phyloP scores from a whole-genome alignment of 2,888 invertebrate genomes.

The Druceiella hillmani region DNA sequence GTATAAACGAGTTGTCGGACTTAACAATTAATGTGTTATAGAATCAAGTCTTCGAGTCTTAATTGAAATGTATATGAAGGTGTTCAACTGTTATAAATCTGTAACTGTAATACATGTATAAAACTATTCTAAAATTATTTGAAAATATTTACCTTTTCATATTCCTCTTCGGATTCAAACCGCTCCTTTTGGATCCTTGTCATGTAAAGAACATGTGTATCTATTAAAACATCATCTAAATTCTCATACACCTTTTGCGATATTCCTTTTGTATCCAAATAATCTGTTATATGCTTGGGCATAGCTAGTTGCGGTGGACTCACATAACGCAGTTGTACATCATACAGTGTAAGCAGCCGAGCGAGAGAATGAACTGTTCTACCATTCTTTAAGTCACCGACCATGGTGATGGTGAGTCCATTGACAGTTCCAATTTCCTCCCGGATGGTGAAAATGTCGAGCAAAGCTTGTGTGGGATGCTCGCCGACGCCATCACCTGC shows the following conservation, averaged over 20 bases:
- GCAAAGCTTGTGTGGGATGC: constrained; percentile 95
- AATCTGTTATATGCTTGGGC: constrained; percentile 82
- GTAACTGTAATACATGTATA: no score
- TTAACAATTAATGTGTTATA: no score
- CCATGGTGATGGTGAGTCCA: constrained; percentile 94
- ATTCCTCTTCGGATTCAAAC: constrained; percentile 78
- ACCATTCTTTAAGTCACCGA: constrained; percentile 96
- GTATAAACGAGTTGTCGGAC: no score
- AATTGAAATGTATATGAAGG: no score
- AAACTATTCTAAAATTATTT: no score
- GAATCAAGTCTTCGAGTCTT: no score
- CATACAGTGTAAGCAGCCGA: constrained; percentile 86
- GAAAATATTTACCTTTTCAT: constrained; percentile 74
- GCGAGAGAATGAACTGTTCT: constrained; percentile 97
- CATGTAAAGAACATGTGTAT: constrained; percentile 97
- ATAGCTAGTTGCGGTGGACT: constrained; percentile 82
- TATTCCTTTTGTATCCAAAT: constrained; percentile 72
- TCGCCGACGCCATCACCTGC: constrained; percentile 97
- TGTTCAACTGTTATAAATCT: no score
- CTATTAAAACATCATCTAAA: constrained; percentile 82
- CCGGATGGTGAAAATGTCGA: constrained; percentile 96
- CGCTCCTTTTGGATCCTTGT: constrained; percentile 96
- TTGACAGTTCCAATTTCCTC: constrained; percentile 99
- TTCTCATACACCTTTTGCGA: constrained; percentile 65
- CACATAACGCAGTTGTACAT: constrained; percentile 89